These are phyloP conservation scores for Colinus virginianus DNA, from an alignment of 2,113 vertebrate genomes.

Conservation along the genomic window DNA sequence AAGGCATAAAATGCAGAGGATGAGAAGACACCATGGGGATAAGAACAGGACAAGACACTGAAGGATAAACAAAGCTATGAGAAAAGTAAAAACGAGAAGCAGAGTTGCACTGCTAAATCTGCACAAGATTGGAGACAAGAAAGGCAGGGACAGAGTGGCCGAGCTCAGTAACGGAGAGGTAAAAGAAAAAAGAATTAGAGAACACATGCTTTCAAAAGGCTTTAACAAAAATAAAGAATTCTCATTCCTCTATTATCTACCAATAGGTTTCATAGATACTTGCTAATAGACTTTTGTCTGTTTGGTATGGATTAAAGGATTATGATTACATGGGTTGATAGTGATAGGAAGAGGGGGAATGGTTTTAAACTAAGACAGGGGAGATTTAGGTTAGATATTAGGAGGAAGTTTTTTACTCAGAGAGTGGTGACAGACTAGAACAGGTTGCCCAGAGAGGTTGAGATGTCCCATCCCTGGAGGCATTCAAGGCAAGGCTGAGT, in stretches of 20 bases:
- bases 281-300: not conserved
- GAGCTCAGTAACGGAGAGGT: not conserved
- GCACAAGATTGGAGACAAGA: not conserved
- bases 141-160: not conserved
- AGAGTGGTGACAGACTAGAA: no score
- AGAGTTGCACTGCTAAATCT: not conserved
- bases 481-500: no score
- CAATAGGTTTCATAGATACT: no score
- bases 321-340: not conserved
- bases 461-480: no score
- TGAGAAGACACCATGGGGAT: not conserved
- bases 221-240: not conserved
- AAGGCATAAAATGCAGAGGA: not conserved
- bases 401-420: no score
- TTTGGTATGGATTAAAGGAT: not conserved
- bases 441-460: no score
- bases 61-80: not conserved
- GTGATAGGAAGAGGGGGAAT: no score
- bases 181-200: not conserved
- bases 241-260: not conserved
- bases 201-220: not conserved
- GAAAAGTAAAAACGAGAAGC: not conserved
- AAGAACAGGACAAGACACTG: not conserved
- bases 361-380: no score
- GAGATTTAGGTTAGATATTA: no score